A percentile compares a stretch with the other conserved stretches of the same genome.
Evolutionary conservation across 2,113 vertebrate genomes (phyloP).

Genomic region (Tupaia tana): DNA sequence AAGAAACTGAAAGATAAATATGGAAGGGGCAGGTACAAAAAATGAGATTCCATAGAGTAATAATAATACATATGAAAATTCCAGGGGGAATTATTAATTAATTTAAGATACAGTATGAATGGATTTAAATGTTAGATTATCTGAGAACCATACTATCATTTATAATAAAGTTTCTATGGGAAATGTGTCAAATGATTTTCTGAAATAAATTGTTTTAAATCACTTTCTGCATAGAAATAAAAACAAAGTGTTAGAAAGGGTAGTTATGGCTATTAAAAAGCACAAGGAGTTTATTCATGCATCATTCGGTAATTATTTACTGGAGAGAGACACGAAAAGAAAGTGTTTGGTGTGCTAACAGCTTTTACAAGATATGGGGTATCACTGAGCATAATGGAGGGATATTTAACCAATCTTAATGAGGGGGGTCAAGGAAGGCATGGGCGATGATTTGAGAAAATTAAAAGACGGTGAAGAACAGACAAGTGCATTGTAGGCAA

Average conservation of each 20-base stretch:
- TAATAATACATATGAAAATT: neutral
- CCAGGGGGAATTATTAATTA: conserved; percentile 27
- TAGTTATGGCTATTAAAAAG: neutral
- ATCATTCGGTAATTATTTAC: neutral
- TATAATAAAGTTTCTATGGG: neutral
- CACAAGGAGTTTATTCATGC: neutral
- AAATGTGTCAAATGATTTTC: conserved; percentile 27
- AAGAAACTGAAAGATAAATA: conserved; percentile 27
- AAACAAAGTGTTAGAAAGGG: neutral
- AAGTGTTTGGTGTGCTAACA: neutral
- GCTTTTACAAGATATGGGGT: neutral
- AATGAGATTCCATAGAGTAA: neutral
- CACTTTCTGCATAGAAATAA: conserved; percentile 35
- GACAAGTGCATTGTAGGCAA: neutral
- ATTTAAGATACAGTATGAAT: neutral
- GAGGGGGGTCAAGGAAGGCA: neutral
- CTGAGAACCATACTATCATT: neutral
- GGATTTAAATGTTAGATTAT: neutral
- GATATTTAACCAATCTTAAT: neutral
- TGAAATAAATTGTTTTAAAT: conserved; percentile 54
- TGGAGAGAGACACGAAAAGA: neutral
- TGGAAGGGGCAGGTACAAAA: neutral
- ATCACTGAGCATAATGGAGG: neutral
- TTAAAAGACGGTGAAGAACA: neutral
- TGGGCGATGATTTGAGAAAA: neutral